Evolutionary conservation across 2,113 vertebrate species (phyloP), one percentile per base, ranked within the genome.

Genomic region (Scatophagus argus): DNA sequence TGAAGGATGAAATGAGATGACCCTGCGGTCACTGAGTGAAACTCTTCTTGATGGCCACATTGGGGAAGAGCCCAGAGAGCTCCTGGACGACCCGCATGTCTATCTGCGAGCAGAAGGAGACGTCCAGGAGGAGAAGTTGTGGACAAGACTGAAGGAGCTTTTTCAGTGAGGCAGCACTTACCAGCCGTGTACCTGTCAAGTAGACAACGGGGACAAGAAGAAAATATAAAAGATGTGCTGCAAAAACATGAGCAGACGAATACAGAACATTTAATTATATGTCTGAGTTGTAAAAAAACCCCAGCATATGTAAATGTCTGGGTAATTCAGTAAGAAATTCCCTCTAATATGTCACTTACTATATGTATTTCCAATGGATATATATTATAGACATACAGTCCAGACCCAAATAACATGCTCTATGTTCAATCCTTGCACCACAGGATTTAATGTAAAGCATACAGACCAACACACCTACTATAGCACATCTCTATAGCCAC

Each of bases 61-160:
- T 96, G 61, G 97, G 98, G 81, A 98, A 99, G 87, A 91, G 95
- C 68, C 93, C 91, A 47, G 92, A 95, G 77, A 99, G 94, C 88
- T 99, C 98, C 63, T 98, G 95, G 55, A 98, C 96, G 21, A 95
- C 93, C 81, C 95, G 95, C 66, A 94, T 96, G 94, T 99, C 98
- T 58, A 99, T 95, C 92, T 99, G 97, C 0, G 97, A 99, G 93
- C 98, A 99, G 95, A 99, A 99, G 92, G 98, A 99, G 84, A 99
- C 96, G 52, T 99, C 98, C 25, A 99, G 94, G 80, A 99, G 94
- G 64, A 95, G 94, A 27, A 99, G 96, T 49, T 92, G 92, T 83
- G 96, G 96, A 92, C 98, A 99, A 9, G 95, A 95, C 79, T 97
- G 96, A 86, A 99, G 94, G 81, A 99, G 95, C 87, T 96, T 99